phyloP scores from a whole-genome alignment of 2,888 invertebrate genomes.

The Dicyrtomina minuta region DNA sequence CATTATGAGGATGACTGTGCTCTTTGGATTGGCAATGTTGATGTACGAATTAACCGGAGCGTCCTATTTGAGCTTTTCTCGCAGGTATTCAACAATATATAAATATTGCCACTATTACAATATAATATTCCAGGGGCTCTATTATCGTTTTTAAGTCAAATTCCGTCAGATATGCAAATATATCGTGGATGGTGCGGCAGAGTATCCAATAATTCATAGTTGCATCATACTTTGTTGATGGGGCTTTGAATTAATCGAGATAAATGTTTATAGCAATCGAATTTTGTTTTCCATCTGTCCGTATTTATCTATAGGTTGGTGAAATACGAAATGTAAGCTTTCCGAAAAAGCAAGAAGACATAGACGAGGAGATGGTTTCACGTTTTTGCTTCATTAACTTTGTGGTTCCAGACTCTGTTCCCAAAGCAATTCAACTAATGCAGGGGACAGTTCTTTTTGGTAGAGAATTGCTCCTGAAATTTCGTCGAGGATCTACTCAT shows the following conservation, averaged over 20 bases:
- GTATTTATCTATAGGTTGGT: conserved; percentile 15
- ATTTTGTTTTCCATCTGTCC: too few species aligned
- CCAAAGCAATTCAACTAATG: conserved; percentile 19
- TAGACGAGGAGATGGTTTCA: background rate
- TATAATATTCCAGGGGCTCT: too few species aligned
- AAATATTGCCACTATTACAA: background rate
- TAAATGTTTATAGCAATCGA: too few species aligned
- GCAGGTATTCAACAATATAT: conserved; percentile 10
- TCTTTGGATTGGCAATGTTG: conserved; percentile 23
- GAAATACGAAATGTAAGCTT: conserved; percentile 19
- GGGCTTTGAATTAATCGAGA: too few species aligned
- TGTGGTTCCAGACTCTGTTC: conserved; percentile 19
- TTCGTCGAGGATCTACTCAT: conserved; percentile 23
- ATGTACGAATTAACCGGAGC: conserved; percentile 9
- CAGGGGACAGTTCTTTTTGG: conserved; percentile 24
- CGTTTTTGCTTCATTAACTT: conserved; percentile 28
- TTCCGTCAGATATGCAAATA: too few species aligned
- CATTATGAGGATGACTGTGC: conserved; percentile 17
- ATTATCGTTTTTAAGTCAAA: too few species aligned
- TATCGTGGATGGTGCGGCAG: too few species aligned
- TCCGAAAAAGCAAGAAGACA: conserved; percentile 9
- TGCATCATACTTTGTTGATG: too few species aligned
- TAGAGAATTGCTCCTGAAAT: conserved; percentile 8
- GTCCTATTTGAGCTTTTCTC: conserved; percentile 24
- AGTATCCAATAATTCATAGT: too few species aligned